phyloP scores from a whole-genome alignment of 2,888 invertebrate species.

The Rotaria magnacalcarata region DNA sequence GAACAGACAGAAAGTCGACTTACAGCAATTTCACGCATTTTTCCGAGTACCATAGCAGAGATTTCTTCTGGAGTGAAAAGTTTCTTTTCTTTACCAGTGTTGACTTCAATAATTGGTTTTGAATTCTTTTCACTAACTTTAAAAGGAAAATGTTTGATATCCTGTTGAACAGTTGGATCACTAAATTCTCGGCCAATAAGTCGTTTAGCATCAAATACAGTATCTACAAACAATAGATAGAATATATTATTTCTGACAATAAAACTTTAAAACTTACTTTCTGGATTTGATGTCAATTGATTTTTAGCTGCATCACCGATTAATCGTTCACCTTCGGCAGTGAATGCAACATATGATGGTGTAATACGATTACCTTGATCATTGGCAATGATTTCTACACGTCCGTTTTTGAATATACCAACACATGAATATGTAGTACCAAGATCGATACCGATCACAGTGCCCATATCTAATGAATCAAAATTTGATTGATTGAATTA shows the following conservation, averaged over 20 bases:
- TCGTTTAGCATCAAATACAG: slow-evolving; percentile 58
- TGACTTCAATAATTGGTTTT: slow-evolving; percentile 42
- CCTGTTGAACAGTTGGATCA: slow-evolving; percentile 52
- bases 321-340: slow-evolving; percentile 60
- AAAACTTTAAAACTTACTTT: slow-evolving; percentile 58
- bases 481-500: no score
- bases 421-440: slow-evolving; percentile 50
- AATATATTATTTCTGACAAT: neutral
- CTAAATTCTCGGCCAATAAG: slow-evolving; percentile 54
- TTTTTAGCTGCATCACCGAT: slow-evolving; percentile 62
- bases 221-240: slow-evolving; percentile 52
- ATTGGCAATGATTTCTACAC: slow-evolving; percentile 63
- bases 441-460: slow-evolving; percentile 37
- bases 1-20: slow-evolving; percentile 43
- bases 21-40: slow-evolving; percentile 90
- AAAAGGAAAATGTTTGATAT: slow-evolving; percentile 55
- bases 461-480: slow-evolving; percentile 14
- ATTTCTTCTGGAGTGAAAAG: slow-evolving; percentile 96
- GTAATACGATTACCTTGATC: slow-evolving; percentile 70
- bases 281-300: slow-evolving; percentile 68
- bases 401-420: slow-evolving; percentile 61
- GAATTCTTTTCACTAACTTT: slow-evolving; percentile 49
- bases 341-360: slow-evolving; percentile 72
- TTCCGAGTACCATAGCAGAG: slow-evolving; percentile 92
- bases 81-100: slow-evolving; percentile 61